Conservation (phyloP, 2,113 vertebrate species). For the Micromys minutus region DNA sequence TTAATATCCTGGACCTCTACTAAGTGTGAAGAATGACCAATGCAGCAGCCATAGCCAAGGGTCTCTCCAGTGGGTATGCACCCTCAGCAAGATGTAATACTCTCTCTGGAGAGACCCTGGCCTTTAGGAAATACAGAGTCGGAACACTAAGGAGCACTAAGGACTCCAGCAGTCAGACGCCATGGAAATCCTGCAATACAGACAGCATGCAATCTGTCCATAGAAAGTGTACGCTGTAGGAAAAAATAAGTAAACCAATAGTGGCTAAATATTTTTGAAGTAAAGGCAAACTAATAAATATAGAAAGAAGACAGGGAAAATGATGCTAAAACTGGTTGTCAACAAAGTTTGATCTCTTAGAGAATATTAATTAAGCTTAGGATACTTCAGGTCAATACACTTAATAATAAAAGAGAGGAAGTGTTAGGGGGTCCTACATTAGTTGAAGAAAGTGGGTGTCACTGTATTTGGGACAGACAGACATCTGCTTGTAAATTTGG, state of each 20-base stretch:
- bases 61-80: neutral
- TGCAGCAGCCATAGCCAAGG: neutral
- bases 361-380: neutral
- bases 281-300: constrained; percentile 22
- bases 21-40: neutral
- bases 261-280: constrained; percentile 23
- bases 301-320: neutral
- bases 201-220: neutral
- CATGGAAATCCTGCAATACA: neutral
- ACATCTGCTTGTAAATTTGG: neutral
- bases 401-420: neutral
- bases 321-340: neutral
- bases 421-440: neutral
- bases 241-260: neutral
- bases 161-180: neutral
- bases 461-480: neutral
- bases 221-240: neutral
- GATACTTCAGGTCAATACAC: neutral
- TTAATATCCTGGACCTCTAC: neutral
- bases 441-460: neutral
- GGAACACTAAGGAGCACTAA: neutral
- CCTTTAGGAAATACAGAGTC: neutral
- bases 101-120: neutral
- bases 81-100: neutral
- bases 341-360: neutral